Conservation (phyloP, 2,113 vertebrate species). For the Oplegnathus fasciatus region DNA sequence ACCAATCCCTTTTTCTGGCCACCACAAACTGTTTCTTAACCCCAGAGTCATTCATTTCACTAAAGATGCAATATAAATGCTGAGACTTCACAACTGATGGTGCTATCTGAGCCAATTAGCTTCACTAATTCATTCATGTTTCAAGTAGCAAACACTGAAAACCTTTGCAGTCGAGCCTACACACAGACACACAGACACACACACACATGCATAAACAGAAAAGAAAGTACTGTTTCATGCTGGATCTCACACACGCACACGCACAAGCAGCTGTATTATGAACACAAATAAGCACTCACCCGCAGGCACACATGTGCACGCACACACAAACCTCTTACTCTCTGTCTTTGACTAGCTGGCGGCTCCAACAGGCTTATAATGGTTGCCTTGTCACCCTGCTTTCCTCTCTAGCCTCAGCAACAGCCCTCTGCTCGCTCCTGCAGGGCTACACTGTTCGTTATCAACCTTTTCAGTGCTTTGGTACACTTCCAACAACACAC, state of each 20-base stretch:
- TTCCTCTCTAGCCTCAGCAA: slow-evolving; percentile 47
- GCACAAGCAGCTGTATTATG: slow-evolving; percentile 37
- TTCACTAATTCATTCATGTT: neutral
- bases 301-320: slow-evolving; percentile 34
- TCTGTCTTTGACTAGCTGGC: slow-evolving; percentile 23
- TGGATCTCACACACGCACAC: slow-evolving; percentile 9
- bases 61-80: neutral
- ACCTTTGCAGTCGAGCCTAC: neutral
- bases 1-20: neutral
- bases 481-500: slow-evolving; percentile 14
- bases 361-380: slow-evolving; percentile 62
- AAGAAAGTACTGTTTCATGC: slow-evolving; percentile 23
- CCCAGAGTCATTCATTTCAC: neutral
- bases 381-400: slow-evolving; percentile 65
- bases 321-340: slow-evolving; percentile 50
- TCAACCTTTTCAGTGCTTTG: slow-evolving; percentile 48
- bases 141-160: slow-evolving; percentile 3
- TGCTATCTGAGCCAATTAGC: slow-evolving; percentile 8
- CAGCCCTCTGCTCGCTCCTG: slow-evolving; percentile 56
- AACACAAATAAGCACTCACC: slow-evolving; percentile 35
- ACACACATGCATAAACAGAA: neutral
- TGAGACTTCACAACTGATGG: neutral
- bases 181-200: too few species aligned
- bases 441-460: slow-evolving; percentile 50
- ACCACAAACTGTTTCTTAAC: neutral